Base-by-base conservation (phyloP, 2,888 invertebrate genomes). In the Andrena hattorfiana region DNA sequence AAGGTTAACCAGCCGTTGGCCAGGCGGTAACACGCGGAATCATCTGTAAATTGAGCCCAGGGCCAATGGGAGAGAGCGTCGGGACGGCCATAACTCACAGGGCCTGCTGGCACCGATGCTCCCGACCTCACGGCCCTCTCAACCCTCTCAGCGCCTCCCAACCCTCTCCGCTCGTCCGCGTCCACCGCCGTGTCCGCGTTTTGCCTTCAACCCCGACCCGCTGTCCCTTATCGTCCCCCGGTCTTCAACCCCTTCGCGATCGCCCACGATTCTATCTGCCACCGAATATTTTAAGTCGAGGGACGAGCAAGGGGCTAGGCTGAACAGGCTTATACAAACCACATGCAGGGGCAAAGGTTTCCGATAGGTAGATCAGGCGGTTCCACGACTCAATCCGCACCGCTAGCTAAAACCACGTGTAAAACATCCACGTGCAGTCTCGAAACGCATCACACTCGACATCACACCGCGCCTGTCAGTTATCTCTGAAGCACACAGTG, bases 21-120 rank as follows among this genome's bases (percentile, higher is more conserved):
- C 92, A 77, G 90, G 92, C 93, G 94, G 94, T 94, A 94, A 93
- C 94, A 93, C 93, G 94, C 95, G 94, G 94, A 95, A 95, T 95
- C 95, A 94, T 95, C 95, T 95, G 95, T 95, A 95, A 95, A 95
- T 95, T 95, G 95, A 95, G 95, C 95, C 94, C 94, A 94, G 94
- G 94, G 93, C 92, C 93, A 93, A 86, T 94, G 92, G 93, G 94
- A 91, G 92, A 92, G 93, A 89, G 90, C 90, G 90, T 90, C 91
- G 90, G 91, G 90, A 91, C 89, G 92, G 92, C 94, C 94, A 95
- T 95, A 95, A 95, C 93, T 95, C 95, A 95, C 90, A 78, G 87
- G 87, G 82, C 71, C 81, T 60, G 81, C 83, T 93, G 92, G 91
- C 92, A 91, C 92, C 92, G 92, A 92, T 90, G 85, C 81, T 83